Conservation (phyloP, 2,888 invertebrate genomes). For the Elmis aenea region DNA sequence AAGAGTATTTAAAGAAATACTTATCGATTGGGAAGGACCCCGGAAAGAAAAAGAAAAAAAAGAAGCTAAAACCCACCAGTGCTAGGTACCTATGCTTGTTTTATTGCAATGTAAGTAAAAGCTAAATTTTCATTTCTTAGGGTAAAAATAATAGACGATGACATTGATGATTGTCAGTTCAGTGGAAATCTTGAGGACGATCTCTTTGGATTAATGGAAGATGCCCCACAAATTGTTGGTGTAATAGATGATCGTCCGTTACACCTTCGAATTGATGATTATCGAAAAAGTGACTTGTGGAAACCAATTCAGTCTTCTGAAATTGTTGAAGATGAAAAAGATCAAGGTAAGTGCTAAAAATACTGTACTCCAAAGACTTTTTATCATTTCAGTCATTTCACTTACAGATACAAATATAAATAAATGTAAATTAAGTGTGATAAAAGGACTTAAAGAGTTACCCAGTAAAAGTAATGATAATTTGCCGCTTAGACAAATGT, state of each 20-base stretch:
- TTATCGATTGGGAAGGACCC: slow-evolving; percentile 58
- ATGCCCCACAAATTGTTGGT: slow-evolving; percentile 85
- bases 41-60: slow-evolving; percentile 64
- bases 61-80: slow-evolving; percentile 42
- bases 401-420: no score
- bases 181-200: slow-evolving; percentile 63
- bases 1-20: slow-evolving; percentile 76
- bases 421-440: no score
- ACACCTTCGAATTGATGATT: slow-evolving; percentile 49
- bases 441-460: no score
- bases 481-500: background rate
- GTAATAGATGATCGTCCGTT: slow-evolving; percentile 78
- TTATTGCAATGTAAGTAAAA: no score
- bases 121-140: slow-evolving; percentile 48
- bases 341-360: no score
- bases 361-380: no score
- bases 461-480: background rate
- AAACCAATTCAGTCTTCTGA: no score
- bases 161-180: slow-evolving; percentile 61
- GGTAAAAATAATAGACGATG: slow-evolving; percentile 83
- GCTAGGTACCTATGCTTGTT: no score
- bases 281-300: slow-evolving; percentile 39
- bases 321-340: no score
- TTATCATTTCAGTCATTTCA: no score
- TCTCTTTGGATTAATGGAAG: slow-evolving; percentile 70